These are phyloP conservation scores for Semotilus atromaculatus DNA, from an alignment of 2,797 vertebrate species.

Conservation along the genomic window DNA sequence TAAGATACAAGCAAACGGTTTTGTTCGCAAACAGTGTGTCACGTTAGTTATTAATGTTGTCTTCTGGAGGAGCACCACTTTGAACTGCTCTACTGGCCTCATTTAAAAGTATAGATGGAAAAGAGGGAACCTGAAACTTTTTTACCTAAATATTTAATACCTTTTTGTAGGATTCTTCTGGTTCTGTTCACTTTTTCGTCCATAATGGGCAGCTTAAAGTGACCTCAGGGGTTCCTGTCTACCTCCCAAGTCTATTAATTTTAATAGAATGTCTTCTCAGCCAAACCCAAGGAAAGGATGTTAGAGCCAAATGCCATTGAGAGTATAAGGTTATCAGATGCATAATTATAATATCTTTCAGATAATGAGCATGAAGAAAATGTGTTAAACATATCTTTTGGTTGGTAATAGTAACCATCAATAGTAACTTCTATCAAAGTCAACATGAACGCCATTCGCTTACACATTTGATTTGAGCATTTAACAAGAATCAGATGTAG, in stretches of 20 bases:
- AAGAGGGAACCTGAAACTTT: slow-evolving; percentile 54
- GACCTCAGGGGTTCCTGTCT: slow-evolving; percentile 64
- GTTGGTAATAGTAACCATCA: slow-evolving; percentile 28
- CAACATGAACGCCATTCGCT: not conserved
- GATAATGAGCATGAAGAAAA: slow-evolving; percentile 44
- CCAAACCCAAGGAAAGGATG: slow-evolving; percentile 57
- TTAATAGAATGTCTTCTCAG: slow-evolving; percentile 73
- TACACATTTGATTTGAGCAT: not conserved
- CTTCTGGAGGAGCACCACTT: not conserved
- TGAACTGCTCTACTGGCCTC: slow-evolving; percentile 22
- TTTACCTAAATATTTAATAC: slow-evolving; percentile 68
- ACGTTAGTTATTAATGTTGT: slow-evolving; percentile 30
- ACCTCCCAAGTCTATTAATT: slow-evolving; percentile 71
- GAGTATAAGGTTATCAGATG: slow-evolving; percentile 58
- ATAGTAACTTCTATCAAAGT: not conserved
- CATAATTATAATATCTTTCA: slow-evolving; percentile 66
- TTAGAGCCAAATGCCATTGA: slow-evolving; percentile 47
- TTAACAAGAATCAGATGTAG: not conserved
- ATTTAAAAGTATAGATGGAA: slow-evolving; percentile 47
- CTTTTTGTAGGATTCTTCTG: slow-evolving; percentile 58
- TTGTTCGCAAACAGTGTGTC: slow-evolving; percentile 20
- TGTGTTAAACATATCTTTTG: slow-evolving; percentile 37
- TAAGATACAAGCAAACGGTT: not conserved
- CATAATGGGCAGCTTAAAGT: slow-evolving; percentile 65
- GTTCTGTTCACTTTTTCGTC: slow-evolving; percentile 48